Evolutionary conservation across 2,797 vertebrate genomes (phyloP).

Genomic region (Etheostoma nigrum): DNA sequence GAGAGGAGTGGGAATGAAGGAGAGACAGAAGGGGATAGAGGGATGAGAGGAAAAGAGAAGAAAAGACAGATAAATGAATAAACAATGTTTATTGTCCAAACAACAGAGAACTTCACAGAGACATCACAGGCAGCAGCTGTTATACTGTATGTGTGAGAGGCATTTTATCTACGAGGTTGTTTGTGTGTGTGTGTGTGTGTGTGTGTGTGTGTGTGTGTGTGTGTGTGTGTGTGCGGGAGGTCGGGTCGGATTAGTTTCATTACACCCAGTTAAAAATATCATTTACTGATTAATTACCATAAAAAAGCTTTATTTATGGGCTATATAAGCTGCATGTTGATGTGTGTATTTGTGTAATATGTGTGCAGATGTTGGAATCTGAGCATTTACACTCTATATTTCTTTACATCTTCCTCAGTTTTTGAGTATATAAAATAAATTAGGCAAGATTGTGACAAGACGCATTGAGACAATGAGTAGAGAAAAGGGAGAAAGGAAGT

Average conservation of each 20-base stretch:
- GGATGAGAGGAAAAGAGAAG: slow-evolving; percentile 55
- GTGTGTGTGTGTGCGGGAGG: background rate
- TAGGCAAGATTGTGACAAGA: background rate
- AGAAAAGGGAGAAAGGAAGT: background rate
- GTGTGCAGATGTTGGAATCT: background rate
- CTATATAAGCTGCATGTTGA: background rate
- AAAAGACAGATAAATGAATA: slow-evolving; percentile 65
- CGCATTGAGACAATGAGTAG: background rate
- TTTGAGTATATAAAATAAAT: slow-evolving; percentile 8
- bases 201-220: too few relatives aligned
- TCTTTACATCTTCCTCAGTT: background rate
- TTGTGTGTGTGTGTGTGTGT: too few relatives aligned
- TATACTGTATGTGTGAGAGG: background rate
- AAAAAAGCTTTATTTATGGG: background rate
- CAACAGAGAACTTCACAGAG: slow-evolving; percentile 40
- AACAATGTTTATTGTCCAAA: slow-evolving; percentile 59
- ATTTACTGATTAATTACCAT: slow-evolving; percentile 16
- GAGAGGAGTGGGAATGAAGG: slow-evolving; percentile 79
- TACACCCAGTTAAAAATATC: slow-evolving; percentile 26
- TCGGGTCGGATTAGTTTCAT: slow-evolving; percentile 38
- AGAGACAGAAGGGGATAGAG: slow-evolving; percentile 79
- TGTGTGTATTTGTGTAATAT: slow-evolving; percentile 3
- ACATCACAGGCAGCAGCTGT: slow-evolving; percentile 21
- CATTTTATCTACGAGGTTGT: background rate
- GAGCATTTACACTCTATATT: background rate